Percentiles rank a stretch among this genome's conserved stretches.
These are phyloP conservation scores for Belonocnema kinseyi DNA, from an alignment of 1,140 invertebrate species.

Conservation along the genomic window DNA sequence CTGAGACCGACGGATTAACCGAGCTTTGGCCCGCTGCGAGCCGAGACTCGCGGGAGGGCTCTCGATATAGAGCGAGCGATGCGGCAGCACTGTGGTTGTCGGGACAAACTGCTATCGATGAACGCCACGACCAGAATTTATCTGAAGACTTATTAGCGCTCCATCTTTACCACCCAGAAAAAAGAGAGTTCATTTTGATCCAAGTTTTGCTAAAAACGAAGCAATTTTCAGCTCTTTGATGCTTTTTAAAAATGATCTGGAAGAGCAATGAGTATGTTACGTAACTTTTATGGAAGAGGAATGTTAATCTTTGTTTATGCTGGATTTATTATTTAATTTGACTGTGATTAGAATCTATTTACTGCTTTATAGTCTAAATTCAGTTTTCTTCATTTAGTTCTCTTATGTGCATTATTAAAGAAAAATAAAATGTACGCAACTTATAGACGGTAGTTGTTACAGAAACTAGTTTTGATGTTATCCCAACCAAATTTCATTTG, in stretches of 20 bases:
- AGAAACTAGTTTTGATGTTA: no score
- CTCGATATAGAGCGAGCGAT: conserved; percentile 67
- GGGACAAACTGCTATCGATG: conserved; percentile 43
- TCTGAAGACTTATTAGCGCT: conserved; percentile 1
- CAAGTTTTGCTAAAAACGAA: not conserved
- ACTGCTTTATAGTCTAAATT: no score
- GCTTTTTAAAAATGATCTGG: no score
- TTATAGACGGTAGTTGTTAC: no score
- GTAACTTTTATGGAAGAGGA: not conserved
- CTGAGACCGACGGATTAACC: conserved; percentile 16
- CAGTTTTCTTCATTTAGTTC: no score
- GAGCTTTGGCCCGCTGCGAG: conserved; percentile 39
- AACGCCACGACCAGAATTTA: conserved; percentile 42
- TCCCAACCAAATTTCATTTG: no score
- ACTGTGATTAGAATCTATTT: no score
- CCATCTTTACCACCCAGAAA: conserved; percentile 24
- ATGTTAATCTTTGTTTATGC: no score
- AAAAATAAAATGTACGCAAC: no score
- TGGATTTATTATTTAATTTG: no score
- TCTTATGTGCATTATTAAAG: no score
- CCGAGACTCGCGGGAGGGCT: conserved; percentile 45
- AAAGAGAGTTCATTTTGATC: not conserved
- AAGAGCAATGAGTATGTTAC: not conserved
- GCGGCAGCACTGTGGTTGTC: conserved; percentile 47
- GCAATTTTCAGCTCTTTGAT: not conserved